Evolutionary conservation across 2,797 vertebrate genomes (phyloP).

Genomic region (Mormyrops boulengeri): DNA sequence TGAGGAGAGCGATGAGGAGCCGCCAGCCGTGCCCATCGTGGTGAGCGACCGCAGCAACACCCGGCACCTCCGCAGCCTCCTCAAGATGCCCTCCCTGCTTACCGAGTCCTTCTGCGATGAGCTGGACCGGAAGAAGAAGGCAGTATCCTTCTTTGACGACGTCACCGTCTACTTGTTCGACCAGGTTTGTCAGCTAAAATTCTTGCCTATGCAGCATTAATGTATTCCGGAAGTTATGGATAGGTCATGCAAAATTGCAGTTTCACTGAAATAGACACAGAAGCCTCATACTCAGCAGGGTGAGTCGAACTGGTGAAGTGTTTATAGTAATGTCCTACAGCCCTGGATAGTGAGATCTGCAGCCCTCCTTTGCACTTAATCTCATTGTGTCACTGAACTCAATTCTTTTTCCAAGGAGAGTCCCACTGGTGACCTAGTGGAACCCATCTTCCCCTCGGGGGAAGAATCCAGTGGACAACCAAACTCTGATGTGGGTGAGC

Average conservation of each 20-base stretch:
- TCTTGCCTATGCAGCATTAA: not conserved
- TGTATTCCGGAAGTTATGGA: not conserved
- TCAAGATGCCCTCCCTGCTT: slow-evolving; percentile 82
- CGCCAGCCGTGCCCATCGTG: slow-evolving; percentile 71
- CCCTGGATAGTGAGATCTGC: not conserved
- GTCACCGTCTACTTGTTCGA: slow-evolving; percentile 98
- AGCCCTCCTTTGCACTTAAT: not conserved
- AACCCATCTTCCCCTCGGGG: slow-evolving; percentile 64
- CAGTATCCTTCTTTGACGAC: slow-evolving; percentile 91
- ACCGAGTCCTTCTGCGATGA: slow-evolving; percentile 75
- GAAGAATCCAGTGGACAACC: slow-evolving; percentile 47
- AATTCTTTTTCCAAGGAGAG: slow-evolving; percentile 72
- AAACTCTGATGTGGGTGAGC: slow-evolving; percentile 42
- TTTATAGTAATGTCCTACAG: not conserved
- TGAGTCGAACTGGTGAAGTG: not conserved
- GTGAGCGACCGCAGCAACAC: slow-evolving; percentile 80
- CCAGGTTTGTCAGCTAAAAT: slow-evolving; percentile 66
- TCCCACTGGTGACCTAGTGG: slow-evolving; percentile 80
- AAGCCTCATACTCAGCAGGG: not conserved
- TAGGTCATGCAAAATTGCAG: not conserved
- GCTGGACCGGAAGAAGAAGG: slow-evolving; percentile 88
- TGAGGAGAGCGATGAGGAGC: slow-evolving; percentile 68
- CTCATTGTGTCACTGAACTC: not conserved
- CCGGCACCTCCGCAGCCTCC: slow-evolving; percentile 80
- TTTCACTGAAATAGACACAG: not conserved